A percentile compares a stretch with the other conserved stretches of the same genome.
Conservation (phyloP, 1,140 invertebrate genomes). For the Agrilus planipennis region DNA sequence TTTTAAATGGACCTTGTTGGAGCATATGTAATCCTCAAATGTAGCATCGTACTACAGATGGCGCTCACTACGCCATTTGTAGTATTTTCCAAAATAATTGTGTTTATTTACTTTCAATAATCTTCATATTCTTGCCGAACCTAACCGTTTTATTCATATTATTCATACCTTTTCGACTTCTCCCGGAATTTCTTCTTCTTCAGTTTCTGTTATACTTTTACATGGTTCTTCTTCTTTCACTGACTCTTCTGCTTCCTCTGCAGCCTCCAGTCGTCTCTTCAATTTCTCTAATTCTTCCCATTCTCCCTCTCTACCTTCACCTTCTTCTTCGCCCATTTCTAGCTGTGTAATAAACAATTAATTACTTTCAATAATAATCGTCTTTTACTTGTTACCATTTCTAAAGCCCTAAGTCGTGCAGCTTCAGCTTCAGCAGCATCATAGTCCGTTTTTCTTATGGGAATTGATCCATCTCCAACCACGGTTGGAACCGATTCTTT, state of each 20-base stretch:
- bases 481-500: background rate
- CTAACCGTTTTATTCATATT: background rate
- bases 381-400: background rate
- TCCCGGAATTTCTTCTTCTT: conserved; percentile 3
- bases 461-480: background rate
- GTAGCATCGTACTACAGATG: no score
- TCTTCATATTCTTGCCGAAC: no score
- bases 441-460: background rate
- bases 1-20: no score
- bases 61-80: no score
- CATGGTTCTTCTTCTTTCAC: background rate
- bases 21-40: no score
- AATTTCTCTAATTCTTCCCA: background rate
- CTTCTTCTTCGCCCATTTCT: conserved; percentile 11
- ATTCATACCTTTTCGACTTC: background rate
- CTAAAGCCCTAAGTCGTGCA: background rate
- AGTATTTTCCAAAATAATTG: no score
- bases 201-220: background rate
- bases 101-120: no score
- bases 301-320: background rate
- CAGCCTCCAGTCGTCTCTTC: background rate
- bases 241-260: background rate
- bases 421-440: background rate
- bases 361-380: no score
- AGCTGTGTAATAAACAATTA: conserved; percentile 13